Conservation (phyloP, 2,113 vertebrate genomes). For the Pollachius pollachius region DNA sequence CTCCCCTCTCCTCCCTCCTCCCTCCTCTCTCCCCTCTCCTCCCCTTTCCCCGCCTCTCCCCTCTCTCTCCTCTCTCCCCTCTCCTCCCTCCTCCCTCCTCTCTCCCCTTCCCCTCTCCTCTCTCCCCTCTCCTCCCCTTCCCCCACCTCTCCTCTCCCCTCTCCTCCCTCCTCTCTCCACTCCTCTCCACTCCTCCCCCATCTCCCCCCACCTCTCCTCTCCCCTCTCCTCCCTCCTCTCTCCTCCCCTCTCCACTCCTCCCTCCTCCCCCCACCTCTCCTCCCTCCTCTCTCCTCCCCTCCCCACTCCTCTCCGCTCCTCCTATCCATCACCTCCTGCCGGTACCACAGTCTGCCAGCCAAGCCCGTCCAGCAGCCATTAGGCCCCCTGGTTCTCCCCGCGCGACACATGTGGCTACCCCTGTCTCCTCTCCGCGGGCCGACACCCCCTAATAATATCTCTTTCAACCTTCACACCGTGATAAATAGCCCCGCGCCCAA, state of each 20-base stretch:
- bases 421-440: conserved; percentile 98
- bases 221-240: conserved; percentile 25
- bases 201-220: conserved; percentile 14
- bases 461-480: conserved; percentile 99
- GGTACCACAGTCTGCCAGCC: conserved; percentile 98
- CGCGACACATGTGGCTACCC: conserved; percentile 99
- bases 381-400: conserved; percentile 91
- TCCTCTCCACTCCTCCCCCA: conserved; percentile 35
- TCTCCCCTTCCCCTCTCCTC: too few relatives aligned
- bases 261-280: conserved; percentile 8
- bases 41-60: too few relatives aligned
- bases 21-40: too few relatives aligned
- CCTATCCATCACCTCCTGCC: conserved; percentile 95
- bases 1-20: too few relatives aligned
- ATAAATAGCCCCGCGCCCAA: conserved; percentile 99
- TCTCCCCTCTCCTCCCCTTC: too few relatives aligned
- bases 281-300: neutral
- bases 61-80: too few relatives aligned
- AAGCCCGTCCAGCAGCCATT: conserved; percentile 99
- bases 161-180: too few relatives aligned
- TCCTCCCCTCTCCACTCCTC: neutral
- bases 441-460: conserved; percentile 99
- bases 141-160: too few relatives aligned
- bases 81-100: too few relatives aligned
- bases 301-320: conserved; percentile 83